These are phyloP conservation scores for Carduelis carduelis DNA, from an alignment of 2,797 vertebrate species.

Conservation along the genomic window DNA sequence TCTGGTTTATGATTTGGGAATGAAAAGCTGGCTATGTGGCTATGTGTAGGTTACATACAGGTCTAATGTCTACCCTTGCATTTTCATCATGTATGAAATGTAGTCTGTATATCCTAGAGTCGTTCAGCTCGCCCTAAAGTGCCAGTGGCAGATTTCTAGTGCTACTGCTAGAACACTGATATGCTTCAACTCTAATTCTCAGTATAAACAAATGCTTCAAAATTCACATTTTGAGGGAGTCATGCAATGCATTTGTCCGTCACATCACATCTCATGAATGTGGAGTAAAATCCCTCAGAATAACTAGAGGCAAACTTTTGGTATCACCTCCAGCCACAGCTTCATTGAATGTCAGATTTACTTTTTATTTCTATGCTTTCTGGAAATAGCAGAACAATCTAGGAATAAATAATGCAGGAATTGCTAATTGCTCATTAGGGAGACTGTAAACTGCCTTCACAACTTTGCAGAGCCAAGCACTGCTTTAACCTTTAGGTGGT, in stretches of 20 bases:
- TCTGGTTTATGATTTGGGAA: background rate
- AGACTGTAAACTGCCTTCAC: background rate
- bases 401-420: constrained; percentile 3
- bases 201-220: background rate
- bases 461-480: background rate
- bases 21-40: background rate
- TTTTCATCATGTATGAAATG: background rate
- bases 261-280: background rate
- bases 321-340: background rate
- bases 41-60: background rate
- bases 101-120: background rate
- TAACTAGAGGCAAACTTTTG: background rate
- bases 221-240: background rate
- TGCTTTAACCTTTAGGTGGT: background rate
- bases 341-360: background rate
- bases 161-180: background rate
- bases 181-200: background rate
- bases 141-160: background rate
- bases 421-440: background rate
- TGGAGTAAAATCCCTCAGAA: background rate
- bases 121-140: background rate
- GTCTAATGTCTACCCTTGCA: background rate
- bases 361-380: background rate
- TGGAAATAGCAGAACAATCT: background rate
- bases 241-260: background rate